Base-by-base conservation (phyloP, 2,113 vertebrate species). In the Gobiocypris rarus region DNA sequence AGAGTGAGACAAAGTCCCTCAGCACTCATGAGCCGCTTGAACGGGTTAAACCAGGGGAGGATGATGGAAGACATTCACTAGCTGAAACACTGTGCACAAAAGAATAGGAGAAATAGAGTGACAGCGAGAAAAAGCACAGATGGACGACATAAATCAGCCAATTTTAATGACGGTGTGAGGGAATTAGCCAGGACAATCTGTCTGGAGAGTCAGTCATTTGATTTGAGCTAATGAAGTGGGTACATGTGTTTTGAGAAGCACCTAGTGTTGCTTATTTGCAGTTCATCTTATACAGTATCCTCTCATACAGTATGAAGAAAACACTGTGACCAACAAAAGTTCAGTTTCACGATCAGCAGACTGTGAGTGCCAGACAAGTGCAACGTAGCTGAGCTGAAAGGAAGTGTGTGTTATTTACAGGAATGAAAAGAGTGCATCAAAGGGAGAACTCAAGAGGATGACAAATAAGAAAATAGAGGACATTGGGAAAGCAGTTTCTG, bases 91-190 rank as follows among this genome's bases (percentile, higher is more conserved):
- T 76, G 75, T 86, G 69, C 73, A 82, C 87, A 73, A 82, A 56
- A 43, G 61, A 67, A 13, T 54, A 26, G 24, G 69, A 82, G 34
- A 85, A 41, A 63, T 71, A 69, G 80, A 75, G 15, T 0, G 85
- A 84, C 84, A 75, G 84, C 79, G 84, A 89, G 50, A 87, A 86
- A 82, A 89, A 84, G 87, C 85, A 90, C 85, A 84, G 81, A 73
- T 83, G 88, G 80, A 84, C 48, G 22, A 41, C 10, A 81, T 63
- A 74, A 74, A 52, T 82, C 85, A 74, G 22, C 59, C 54, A 24
- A 5, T 24, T 43, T 69, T 48, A 24, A 81, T 84, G n/a, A 41
- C 6, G 45, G 67, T 50, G 26, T 52, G 13, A 45, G 59, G 50
- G 52, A 79, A 75, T 84, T 58, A 75, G 56, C 31, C 78, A n/a